Base-by-base conservation (phyloP, 2,888 invertebrate species). In the Acanthosepion pharaonis region DNA sequence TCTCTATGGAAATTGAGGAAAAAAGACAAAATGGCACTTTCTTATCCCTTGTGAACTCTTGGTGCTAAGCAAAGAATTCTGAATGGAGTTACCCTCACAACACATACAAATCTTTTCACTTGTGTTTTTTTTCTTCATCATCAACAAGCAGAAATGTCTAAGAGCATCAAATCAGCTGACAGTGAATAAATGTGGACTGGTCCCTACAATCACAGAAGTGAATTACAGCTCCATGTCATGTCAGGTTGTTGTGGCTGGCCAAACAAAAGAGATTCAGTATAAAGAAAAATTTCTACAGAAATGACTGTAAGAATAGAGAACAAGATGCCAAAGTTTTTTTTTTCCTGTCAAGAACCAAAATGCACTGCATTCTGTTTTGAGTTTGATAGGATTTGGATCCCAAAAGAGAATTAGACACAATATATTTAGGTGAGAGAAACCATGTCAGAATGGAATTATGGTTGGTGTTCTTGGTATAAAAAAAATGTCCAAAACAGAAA, bases 101-200 rank as follows among this genome's bases (percentile, higher is more conserved):
- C 33, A 78, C 78, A 78, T 78, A 78, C 78, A 78, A 78, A 78
- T 78, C 78, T 78, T 78, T 78, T 78, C 78, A n/a, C 78, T 78
- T 78, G 78, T n/a, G 78, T 33, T 78, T 33, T 78, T 33, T n/a
- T 78, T n/a, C 78, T 78, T 78, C 78, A n/a, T 64, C 25, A 23
- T 78, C 78, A n/a, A 78, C 78, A 78, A 78, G 78, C 78, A 78
- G 78, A 28, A 78, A 78, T 78, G 78, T 78, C 78, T 78, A 33
- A 78, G 78, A n/a, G 78, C 78, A 78, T 78, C 78, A 78, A 78
- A 78, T 78, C 78, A 78, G 78, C 78, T 78, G 78, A 33, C 78
- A 78, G 78, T n/a, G 78, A 78, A 78, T 78, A 33, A 78, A 78
- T 59, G 59, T 59, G 23, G n/a, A 78, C 78, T n/a, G 5, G 78